These are phyloP conservation scores for Melanocharis versteri DNA, from an alignment of 2,113 vertebrate genomes.

Conservation along the genomic window DNA sequence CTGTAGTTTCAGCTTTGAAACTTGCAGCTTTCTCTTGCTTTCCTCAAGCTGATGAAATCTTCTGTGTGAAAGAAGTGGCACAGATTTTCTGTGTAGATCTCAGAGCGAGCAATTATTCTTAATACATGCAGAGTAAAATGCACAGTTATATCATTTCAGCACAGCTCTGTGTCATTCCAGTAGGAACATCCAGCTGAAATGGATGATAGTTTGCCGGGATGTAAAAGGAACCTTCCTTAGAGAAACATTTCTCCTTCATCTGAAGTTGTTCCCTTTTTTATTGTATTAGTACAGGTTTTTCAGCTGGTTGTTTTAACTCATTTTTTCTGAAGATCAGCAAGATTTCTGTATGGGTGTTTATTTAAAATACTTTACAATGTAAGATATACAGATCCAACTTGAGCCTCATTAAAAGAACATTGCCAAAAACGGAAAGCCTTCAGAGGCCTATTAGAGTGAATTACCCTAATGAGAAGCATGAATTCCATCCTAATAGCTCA, in stretches of 20 bases:
- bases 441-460: slow-evolving; percentile 37
- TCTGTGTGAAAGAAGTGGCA: neutral
- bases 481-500: slow-evolving; percentile 35
- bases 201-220: neutral
- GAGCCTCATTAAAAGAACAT: slow-evolving; percentile 49
- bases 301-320: neutral
- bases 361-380: slow-evolving; percentile 35
- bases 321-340: neutral
- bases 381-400: slow-evolving; percentile 12
- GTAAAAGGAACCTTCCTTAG: neutral
- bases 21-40: neutral
- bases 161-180: neutral
- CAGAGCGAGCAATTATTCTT: neutral
- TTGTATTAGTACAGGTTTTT: neutral
- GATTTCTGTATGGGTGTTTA: neutral
- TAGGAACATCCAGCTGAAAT: neutral
- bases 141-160: neutral
- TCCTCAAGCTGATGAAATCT: neutral
- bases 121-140: neutral
- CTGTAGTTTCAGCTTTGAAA: neutral
- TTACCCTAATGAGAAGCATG: slow-evolving; percentile 33
- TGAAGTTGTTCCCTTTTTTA: neutral
- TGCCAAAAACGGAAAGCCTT: slow-evolving; percentile 42
- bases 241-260: neutral
- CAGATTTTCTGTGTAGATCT: neutral